Percentiles rank a stretch among this genome's conserved stretches.
Conservation (phyloP, 2,797 vertebrate genomes). For the Eremophila alpestris region DNA sequence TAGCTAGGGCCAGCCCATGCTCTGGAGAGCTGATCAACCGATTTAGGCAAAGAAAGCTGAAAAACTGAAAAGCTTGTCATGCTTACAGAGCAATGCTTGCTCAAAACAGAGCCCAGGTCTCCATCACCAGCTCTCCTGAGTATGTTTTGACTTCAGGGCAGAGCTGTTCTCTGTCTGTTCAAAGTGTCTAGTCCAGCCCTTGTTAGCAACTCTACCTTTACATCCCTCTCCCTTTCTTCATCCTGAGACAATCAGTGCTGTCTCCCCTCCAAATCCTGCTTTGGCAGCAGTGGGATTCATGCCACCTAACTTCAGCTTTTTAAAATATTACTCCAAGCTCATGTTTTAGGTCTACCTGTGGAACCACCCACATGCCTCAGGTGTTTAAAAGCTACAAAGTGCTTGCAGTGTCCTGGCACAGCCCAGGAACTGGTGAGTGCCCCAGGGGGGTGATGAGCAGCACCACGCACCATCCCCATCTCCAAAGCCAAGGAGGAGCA, state of each 20-base stretch:
- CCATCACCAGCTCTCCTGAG: neutral
- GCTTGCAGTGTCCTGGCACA: neutral
- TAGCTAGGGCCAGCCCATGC: accelerated
- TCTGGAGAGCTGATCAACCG: neutral
- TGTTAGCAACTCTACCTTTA: neutral
- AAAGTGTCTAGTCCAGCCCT: neutral
- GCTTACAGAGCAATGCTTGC: neutral
- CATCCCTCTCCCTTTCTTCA: neutral
- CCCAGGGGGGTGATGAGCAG: accelerated
- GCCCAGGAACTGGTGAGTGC: accelerated
- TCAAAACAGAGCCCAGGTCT: neutral
- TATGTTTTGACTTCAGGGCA: neutral
- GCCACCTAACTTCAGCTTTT: neutral
- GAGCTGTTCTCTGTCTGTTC: neutral
- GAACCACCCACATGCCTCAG: neutral
- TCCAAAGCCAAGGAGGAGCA: neutral
- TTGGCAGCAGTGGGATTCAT: neutral
- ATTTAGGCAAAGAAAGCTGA: neutral
- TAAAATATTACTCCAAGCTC: neutral
- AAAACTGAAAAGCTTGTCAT: neutral
- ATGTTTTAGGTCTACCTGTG: neutral
- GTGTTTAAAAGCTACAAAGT: neutral
- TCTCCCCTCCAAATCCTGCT: neutral
- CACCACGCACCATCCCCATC: neutral
- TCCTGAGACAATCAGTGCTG: neutral